A percentile compares a stretch with the other conserved stretches of the same genome.
These are phyloP conservation scores for Danionella cerebrum DNA, from an alignment of 2,113 vertebrate species.

Conservation along the genomic window DNA sequence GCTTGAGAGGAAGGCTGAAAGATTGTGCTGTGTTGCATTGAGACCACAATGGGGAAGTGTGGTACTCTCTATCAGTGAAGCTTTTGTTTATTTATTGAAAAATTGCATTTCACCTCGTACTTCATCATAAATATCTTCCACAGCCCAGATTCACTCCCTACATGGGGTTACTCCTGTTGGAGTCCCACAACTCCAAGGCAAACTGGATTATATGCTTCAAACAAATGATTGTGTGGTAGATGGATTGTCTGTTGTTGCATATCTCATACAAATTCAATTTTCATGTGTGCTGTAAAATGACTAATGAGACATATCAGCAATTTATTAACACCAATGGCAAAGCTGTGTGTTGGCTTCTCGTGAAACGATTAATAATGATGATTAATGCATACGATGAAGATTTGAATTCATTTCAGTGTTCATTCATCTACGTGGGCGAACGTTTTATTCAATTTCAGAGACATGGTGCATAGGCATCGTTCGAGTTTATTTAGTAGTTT, in stretches of 20 bases:
- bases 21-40: background rate
- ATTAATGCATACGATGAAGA: slow-evolving; percentile 1
- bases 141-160: background rate
- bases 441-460: background rate
- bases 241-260: slow-evolving; percentile 5
- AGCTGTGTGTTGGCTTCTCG: background rate
- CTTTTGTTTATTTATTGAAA: too few species aligned
- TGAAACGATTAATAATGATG: slow-evolving; percentile 4
- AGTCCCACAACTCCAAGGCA: background rate
- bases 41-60: slow-evolving; percentile 8
- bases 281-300: slow-evolving; percentile 12
- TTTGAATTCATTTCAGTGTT: background rate
- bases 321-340: background rate
- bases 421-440: background rate
- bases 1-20: background rate
- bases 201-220: slow-evolving; percentile 11
- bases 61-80: background rate
- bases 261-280: background rate
- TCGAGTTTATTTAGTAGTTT: background rate
- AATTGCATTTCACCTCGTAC: background rate
- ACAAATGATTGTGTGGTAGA: slow-evolving; percentile 13
- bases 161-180: background rate
- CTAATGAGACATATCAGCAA: slow-evolving; percentile 4
- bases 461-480: background rate
- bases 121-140: background rate